These are phyloP conservation scores for Lithophane socia DNA, from an alignment of 2,888 invertebrate species.

Conservation along the genomic window DNA sequence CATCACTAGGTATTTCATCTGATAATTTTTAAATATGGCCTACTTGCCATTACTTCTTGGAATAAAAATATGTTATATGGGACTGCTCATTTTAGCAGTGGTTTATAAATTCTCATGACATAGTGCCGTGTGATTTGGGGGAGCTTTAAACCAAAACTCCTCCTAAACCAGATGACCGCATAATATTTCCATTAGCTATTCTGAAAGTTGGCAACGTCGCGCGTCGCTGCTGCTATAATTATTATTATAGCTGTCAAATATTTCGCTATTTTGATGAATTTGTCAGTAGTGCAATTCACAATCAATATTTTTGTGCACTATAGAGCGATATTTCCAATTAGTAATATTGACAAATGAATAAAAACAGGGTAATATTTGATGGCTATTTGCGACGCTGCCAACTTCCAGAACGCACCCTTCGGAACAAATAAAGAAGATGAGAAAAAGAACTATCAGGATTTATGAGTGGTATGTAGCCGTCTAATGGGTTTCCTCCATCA, in stretches of 20 bases:
- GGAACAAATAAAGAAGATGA: background rate
- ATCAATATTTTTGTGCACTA: too few relatives aligned
- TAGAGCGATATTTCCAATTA: too few relatives aligned
- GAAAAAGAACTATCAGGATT: constrained; percentile 7
- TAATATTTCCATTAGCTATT: background rate
- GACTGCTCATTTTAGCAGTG: background rate
- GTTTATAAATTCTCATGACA: background rate
- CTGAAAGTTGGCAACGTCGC: too few relatives aligned
- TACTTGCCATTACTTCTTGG: background rate
- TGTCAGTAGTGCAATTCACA: too few relatives aligned
- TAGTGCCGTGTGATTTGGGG: background rate
- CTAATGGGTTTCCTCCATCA: constrained; percentile 42
- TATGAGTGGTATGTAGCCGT: background rate
- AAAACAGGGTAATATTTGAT: too few relatives aligned
- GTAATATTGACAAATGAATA: too few relatives aligned
- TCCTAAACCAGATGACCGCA: background rate
- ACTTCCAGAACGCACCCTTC: too few relatives aligned
- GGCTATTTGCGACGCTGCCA: too few relatives aligned
- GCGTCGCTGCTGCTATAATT: too few relatives aligned
- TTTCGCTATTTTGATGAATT: too few relatives aligned
- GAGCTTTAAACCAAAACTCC: background rate
- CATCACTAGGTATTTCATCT: background rate
- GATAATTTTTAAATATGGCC: too few relatives aligned
- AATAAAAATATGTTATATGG: background rate
- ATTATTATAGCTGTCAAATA: too few relatives aligned